Evolutionary conservation across 2,797 vertebrate genomes (phyloP), one percentile per base, ranked within the genome.

Genomic region (Galaxias olidus): DNA sequence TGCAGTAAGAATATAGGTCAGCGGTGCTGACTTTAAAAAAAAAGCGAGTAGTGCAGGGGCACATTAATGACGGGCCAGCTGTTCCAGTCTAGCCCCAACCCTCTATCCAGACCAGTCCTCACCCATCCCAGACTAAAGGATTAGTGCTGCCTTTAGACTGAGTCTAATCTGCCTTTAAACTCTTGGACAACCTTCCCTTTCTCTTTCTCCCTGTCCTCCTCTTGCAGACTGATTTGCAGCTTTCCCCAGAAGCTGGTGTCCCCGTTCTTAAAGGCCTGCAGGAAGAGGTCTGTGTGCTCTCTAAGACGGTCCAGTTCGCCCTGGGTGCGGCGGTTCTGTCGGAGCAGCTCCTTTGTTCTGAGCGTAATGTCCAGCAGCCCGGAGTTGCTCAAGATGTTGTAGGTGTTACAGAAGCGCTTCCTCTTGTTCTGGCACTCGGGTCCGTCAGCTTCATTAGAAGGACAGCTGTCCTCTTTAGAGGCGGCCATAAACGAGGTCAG

Each of bases 321-420:
- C 84, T 98, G 96, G 0, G 93, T 94, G 71, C 92, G 90, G 10
- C 94, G 93, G 87, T 96, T 98, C 84, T 95, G 94, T 60, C 93
- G 90, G 65, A 95, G 93, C 59, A 98, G 80, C 82, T 97, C 96
- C 88, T 97, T 97, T 47, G 94, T 96, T 72, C 96, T 94, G n/a
- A 98, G 87, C 1, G 95, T 95, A 72, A 98, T 98, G 85, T 94
- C 94, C 66, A 98, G 89, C 81, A 98, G 82, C 0, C 96, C 95
- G 0, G 96, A 97, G 61, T 89, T 91, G 68, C 92, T 94, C 1
- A 98, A 84, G 74, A 97, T 93, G 15, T 96, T 94, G 4, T 97
- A 92, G 0, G 96, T 98, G 69, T 98, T 98, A 85, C 94, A 95
- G 82, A 98, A 97, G 63, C 95, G 93, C 74, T 94, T 94, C 61